Evolutionary conservation across 1,140 invertebrate species (phyloP).

Genomic region (Cydia pomonella): DNA sequence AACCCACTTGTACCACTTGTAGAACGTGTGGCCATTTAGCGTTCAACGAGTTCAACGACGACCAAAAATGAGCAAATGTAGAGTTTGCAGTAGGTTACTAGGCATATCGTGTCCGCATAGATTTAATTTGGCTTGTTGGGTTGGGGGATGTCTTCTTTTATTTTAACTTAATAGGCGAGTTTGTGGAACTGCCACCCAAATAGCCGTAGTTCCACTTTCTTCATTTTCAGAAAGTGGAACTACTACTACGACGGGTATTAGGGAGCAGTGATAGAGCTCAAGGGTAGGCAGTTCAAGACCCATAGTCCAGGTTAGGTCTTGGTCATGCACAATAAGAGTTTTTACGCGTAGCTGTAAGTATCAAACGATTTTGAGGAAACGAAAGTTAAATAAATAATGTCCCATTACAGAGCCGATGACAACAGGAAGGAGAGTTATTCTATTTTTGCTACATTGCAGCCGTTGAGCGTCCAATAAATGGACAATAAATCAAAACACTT

Average conservation of each 20-base stretch:
- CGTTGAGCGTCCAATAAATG: slow-evolving; percentile 69
- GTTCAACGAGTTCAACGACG: background rate
- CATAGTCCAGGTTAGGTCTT: too few relatives aligned
- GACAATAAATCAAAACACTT: slow-evolving; percentile 76
- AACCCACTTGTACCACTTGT: slow-evolving; percentile 31
- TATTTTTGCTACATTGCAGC: slow-evolving; percentile 54
- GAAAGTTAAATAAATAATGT: background rate
- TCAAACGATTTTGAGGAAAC: too few relatives aligned
- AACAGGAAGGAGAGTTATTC: slow-evolving; percentile 40
- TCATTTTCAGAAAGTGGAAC: too few relatives aligned
- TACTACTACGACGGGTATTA: too few relatives aligned
- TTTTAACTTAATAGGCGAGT: too few relatives aligned
- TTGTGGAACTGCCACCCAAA: background rate
- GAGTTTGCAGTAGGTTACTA: too few relatives aligned
- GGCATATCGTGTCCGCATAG: too few relatives aligned
- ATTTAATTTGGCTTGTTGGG: background rate
- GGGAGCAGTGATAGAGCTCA: too few relatives aligned
- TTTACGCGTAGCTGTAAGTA: too few relatives aligned
- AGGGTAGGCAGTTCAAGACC: too few relatives aligned
- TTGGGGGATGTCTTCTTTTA: background rate
- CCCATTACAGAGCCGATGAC: background rate
- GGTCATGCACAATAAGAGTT: too few relatives aligned
- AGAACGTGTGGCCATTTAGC: background rate
- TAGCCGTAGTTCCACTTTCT: too few relatives aligned
- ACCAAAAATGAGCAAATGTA: slow-evolving; percentile 7